phyloP scores from a whole-genome alignment of 2,113 vertebrate species.

The Seriola rivoliana region DNA sequence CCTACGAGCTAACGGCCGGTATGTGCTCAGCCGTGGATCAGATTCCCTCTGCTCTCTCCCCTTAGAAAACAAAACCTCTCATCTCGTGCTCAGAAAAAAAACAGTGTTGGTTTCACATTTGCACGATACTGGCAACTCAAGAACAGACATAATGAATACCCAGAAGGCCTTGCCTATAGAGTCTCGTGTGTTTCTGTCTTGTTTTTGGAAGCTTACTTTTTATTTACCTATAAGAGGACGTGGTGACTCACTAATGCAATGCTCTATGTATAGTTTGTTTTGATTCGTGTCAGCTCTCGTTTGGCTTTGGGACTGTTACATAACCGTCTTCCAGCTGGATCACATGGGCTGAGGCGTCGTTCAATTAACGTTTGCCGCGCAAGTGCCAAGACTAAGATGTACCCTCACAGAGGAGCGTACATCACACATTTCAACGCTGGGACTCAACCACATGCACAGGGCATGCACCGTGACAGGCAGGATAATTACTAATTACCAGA shows the following conservation, averaged over 20 bases:
- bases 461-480: neutral
- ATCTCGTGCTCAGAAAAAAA: neutral
- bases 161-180: neutral
- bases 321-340: slow-evolving; percentile 62
- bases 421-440: slow-evolving; percentile 21
- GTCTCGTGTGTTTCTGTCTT: neutral
- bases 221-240: slow-evolving; percentile 36
- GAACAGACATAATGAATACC: neutral
- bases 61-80: slow-evolving; percentile 19
- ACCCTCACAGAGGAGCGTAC: slow-evolving; percentile 24
- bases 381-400: slow-evolving; percentile 55
- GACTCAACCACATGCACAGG: slow-evolving; percentile 1
- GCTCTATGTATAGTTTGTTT: slow-evolving; percentile 44
- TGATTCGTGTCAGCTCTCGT: slow-evolving; percentile 44
- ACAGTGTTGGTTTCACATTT: neutral
- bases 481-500: slow-evolving; percentile 41
- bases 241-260: slow-evolving; percentile 40
- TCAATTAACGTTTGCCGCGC: slow-evolving; percentile 50
- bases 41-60: slow-evolving; percentile 20
- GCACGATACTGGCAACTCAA: neutral
- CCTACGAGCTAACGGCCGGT: slow-evolving; percentile 10
- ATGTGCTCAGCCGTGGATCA: slow-evolving; percentile 3
- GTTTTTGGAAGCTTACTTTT: slow-evolving; percentile 27
- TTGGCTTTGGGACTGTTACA: slow-evolving; percentile 54
- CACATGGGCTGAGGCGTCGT: slow-evolving; percentile 47